Base-by-base conservation (phyloP, 1,140 invertebrate genomes). In the Atta texana region DNA sequence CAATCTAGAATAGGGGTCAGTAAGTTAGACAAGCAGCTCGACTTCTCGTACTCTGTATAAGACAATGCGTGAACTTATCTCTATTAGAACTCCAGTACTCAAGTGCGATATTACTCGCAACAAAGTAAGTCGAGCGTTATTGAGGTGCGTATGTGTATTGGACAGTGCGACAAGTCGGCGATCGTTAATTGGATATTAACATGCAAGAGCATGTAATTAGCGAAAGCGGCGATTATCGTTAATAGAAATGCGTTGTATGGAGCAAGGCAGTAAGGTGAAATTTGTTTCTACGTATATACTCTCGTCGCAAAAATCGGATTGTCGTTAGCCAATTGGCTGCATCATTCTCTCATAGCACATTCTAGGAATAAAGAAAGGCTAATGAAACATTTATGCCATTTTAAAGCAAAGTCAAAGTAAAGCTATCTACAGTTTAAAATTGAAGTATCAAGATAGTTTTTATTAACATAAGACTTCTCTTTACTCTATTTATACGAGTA, bases 21-120 rank as follows among this genome's bases (percentile, higher is more conserved):
- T 12, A 34, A 21, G 55, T 74, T 51, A 74, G 55, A 74, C 39
- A 49, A 84, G 69, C 80, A 31, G 68, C 53, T 74, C 49, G 69
- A 44, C 80, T 75, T 31, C 69, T 16, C 61, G 18, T 21, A n/a
- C n/a, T 75, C 14, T 59, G 69, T 34, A 51, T 61, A 84, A 74
- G 80, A 84, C 69, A 84, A 84, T 84, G 55, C 39, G 24, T 57
- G 24, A 75, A 24, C 39, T 75, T 84, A 71, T 61, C 80, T 63
- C 18, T 10, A n/a, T 34, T 74, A 51, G 80, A 18, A 59, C 55
- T 74, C n/a, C 10, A 44, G 1, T 28, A 61, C 21, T 68, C 49
- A 16, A 51, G 18, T 4, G 24, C 21, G 34, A 57, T 31, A 44
- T 75, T 69, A 74, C 14, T 31, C 51, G 69, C 55, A 84, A 34